A percentile compares a stretch with the other conserved stretches of the same genome.
phyloP scores from a whole-genome alignment of 2,113 vertebrate genomes.

The Clupea harengus region DNA sequence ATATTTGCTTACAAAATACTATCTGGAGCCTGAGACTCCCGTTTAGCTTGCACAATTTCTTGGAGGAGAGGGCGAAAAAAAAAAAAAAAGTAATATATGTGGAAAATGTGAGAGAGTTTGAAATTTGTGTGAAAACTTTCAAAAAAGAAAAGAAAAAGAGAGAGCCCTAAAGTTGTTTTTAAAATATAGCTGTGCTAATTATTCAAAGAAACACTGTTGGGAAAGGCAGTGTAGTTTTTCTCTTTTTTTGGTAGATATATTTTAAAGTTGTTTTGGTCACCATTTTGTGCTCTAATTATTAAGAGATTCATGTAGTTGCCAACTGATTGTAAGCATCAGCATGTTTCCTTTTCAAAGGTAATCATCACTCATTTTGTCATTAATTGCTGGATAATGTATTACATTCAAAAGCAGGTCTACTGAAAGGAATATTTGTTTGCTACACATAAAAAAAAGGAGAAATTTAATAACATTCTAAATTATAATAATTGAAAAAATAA shows the following conservation, averaged over 20 bases:
- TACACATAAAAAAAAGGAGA: neutral
- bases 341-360: neutral
- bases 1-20: conserved; percentile 74
- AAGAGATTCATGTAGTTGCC: neutral
- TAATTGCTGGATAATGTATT: neutral
- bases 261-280: neutral
- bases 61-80: neutral
- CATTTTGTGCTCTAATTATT: neutral
- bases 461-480: neutral
- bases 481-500: neutral
- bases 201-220: neutral
- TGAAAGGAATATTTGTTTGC: neutral
- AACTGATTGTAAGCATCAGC: neutral
- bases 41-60: conserved; percentile 50
- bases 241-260: neutral
- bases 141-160: neutral
- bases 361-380: neutral
- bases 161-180: neutral
- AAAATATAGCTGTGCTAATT: neutral
- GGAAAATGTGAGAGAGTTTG: neutral
- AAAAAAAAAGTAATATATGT: neutral
- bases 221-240: neutral
- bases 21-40: conserved; percentile 51
- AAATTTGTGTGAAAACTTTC: neutral
- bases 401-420: neutral